Conservation (phyloP, 2,113 vertebrate genomes). For the Alethe diademata region DNA sequence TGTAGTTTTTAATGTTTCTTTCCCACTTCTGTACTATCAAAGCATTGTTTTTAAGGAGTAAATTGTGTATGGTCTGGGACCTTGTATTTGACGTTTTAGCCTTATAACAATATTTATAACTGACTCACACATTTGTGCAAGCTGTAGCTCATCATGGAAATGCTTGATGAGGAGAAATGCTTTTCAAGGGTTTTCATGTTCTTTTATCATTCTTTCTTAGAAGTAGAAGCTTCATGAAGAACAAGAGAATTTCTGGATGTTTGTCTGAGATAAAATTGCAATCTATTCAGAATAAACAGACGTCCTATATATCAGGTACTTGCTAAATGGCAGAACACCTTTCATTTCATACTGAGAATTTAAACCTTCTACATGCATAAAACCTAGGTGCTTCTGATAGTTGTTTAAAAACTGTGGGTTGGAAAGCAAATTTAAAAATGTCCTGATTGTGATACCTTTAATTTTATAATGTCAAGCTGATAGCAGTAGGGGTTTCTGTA, state of each 20-base stretch:
- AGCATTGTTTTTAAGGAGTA: neutral
- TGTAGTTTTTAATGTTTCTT: neutral
- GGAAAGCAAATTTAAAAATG: neutral
- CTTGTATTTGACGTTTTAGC: neutral
- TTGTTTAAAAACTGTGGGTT: neutral
- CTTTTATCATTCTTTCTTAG: slow-evolving; percentile 59
- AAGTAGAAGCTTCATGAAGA: slow-evolving; percentile 90
- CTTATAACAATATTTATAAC: neutral
- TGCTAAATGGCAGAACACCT: neutral
- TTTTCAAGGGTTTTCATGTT: neutral
- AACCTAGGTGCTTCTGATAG: neutral
- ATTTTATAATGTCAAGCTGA: neutral
- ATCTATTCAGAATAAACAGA: slow-evolving; percentile 73
- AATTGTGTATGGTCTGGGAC: neutral
- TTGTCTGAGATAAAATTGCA: slow-evolving; percentile 85
- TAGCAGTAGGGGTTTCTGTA: neutral
- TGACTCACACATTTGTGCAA: neutral
- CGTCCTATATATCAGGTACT: slow-evolving; percentile 75
- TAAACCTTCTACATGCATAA: neutral
- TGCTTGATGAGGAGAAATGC: neutral
- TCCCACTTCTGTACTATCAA: neutral
- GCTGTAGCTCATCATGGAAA: neutral
- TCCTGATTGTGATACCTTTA: neutral
- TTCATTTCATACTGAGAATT: neutral
- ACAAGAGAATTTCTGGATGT: slow-evolving; percentile 88